A percentile compares a stretch with the other conserved stretches of the same genome.
These are phyloP conservation scores for Sinelater perroti DNA, from an alignment of 2,888 invertebrate species.

Conservation along the genomic window DNA sequence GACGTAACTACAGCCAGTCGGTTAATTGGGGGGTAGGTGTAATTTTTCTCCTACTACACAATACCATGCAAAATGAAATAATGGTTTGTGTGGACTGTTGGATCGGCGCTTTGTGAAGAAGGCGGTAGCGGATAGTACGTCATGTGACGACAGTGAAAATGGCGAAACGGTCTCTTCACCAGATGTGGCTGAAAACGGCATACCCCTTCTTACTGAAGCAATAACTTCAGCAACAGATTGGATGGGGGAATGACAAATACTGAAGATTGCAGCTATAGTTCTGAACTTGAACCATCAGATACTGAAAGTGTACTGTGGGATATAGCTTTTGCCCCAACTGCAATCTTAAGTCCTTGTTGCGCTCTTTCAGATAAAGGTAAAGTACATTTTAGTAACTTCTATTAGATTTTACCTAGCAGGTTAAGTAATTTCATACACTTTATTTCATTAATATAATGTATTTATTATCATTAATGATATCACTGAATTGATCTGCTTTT, in stretches of 20 bases:
- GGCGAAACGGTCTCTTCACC: slow-evolving; percentile 67
- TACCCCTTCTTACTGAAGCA: slow-evolving; percentile 49
- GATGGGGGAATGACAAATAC: slow-evolving; percentile 90
- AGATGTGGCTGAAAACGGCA: slow-evolving; percentile 60
- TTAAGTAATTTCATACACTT: no score
- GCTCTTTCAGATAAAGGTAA: slow-evolving; percentile 79
- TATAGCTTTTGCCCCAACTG: slow-evolving; percentile 76
- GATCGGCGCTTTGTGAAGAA: no score
- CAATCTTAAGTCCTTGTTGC: slow-evolving; percentile 75
- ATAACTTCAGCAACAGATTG: slow-evolving; percentile 67
- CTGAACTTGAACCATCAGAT: slow-evolving; percentile 56
- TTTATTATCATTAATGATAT: no score
- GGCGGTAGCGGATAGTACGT: slow-evolving; percentile 40
- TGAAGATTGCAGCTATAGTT: slow-evolving; percentile 71
- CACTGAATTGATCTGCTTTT: no score
- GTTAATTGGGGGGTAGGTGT: no score
- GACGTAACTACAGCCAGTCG: no score
- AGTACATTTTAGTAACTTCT: not conserved
- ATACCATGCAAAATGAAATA: no score
- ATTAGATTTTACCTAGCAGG: no score
- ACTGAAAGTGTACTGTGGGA: slow-evolving; percentile 67
- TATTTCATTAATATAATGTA: no score
- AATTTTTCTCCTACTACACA: no score
- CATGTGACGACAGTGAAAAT: slow-evolving; percentile 69
- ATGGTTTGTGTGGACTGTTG: no score